Conservation (phyloP, 2,888 invertebrate genomes). For the Lucinisca nassula region DNA sequence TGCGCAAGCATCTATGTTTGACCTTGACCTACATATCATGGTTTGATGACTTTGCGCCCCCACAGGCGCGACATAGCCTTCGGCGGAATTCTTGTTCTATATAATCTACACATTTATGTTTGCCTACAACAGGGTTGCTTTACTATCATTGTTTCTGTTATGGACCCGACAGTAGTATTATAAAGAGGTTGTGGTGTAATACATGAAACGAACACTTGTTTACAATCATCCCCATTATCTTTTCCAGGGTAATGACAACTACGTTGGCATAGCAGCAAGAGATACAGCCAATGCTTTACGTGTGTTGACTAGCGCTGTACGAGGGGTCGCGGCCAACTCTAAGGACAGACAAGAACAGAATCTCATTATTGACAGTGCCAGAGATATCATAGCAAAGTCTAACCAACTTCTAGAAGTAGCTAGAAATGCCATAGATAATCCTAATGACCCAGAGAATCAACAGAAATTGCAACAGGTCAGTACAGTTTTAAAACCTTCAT, state of each 20-base stretch:
- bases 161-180: too few relatives aligned
- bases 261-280: constrained; percentile 94
- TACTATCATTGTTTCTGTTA: too few relatives aligned
- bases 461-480: constrained; percentile 91
- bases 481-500: neutral
- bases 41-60: too few relatives aligned
- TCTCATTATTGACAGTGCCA: constrained; percentile 90
- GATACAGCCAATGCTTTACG: constrained; percentile 94
- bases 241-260: constrained; percentile 92
- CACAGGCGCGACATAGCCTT: too few relatives aligned
- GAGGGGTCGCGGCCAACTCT: constrained; percentile 90
- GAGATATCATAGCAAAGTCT: constrained; percentile 94
- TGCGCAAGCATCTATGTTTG: too few relatives aligned
- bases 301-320: constrained; percentile 92
- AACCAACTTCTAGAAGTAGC: constrained; percentile 94
- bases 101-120: too few relatives aligned
- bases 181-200: too few relatives aligned
- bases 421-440: constrained; percentile 92
- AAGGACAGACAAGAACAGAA: constrained; percentile 89
- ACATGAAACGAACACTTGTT: too few relatives aligned
- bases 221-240: too few relatives aligned
- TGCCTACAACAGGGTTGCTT: too few relatives aligned
- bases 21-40: too few relatives aligned
- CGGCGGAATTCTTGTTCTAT: too few relatives aligned
- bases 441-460: constrained; percentile 90